Conservation (phyloP, 2,113 vertebrate species). For the Mohoua ochrocephala region DNA sequence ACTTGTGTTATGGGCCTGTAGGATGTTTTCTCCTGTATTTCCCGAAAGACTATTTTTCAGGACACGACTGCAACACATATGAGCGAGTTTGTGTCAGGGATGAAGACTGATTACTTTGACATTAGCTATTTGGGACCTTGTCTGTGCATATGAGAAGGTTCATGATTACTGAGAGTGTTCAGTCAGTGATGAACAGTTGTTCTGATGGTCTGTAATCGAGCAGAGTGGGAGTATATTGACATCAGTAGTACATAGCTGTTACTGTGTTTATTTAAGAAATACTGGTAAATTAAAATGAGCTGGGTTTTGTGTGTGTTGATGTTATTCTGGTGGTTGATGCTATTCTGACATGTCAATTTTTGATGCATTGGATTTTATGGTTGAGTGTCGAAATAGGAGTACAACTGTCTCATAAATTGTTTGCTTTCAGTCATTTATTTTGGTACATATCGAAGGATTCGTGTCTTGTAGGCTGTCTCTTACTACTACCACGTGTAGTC, state of each 20-base stretch:
- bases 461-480: not conserved
- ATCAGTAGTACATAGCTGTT: not conserved
- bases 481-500: not conserved
- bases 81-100: not conserved
- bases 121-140: not conserved
- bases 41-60: not conserved
- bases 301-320: not conserved
- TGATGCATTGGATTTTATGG: not conserved
- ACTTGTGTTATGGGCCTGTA: not conserved
- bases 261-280: not conserved
- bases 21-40: not conserved
- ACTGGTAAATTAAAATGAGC: not conserved
- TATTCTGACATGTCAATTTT: not conserved
- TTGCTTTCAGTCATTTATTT: not conserved
- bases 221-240: not conserved
- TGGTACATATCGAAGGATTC: not conserved
- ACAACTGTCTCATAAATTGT: not conserved
- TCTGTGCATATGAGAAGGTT: not conserved
- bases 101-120: not conserved
- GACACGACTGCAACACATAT: accelerated
- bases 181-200: not conserved
- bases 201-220: not conserved
- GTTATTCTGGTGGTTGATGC: not conserved
- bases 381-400: not conserved
- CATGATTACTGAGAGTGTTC: not conserved